phyloP scores from a whole-genome alignment of 2,797 vertebrate species.

The Platyrinchus mystaceus region DNA sequence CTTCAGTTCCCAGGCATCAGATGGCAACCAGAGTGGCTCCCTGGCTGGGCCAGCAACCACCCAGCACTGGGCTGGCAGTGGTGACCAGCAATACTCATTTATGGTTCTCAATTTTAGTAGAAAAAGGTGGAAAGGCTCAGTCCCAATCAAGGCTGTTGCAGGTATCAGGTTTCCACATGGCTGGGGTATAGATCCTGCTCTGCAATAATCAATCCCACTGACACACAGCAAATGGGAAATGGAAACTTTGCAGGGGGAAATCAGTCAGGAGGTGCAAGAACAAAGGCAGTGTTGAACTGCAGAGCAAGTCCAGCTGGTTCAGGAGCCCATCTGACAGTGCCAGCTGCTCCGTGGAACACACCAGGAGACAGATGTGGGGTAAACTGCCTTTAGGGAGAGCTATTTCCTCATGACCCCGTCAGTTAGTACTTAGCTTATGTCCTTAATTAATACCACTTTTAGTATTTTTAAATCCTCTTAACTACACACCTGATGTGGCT shows the following conservation, averaged over 20 bases:
- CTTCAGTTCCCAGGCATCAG: background rate
- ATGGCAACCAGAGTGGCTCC: background rate
- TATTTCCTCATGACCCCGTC: background rate
- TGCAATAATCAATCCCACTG: background rate
- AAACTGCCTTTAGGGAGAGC: background rate
- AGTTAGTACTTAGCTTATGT: background rate
- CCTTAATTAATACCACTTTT: background rate
- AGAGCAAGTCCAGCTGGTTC: background rate
- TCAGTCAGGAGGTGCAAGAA: background rate
- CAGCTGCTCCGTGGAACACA: background rate
- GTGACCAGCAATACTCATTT: background rate
- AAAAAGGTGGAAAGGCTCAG: accelerated
- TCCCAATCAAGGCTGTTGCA: background rate
- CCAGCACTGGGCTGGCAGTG: background rate
- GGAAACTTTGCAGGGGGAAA: background rate
- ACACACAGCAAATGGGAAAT: background rate
- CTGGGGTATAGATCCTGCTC: background rate
- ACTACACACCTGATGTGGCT: background rate
- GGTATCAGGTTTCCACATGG: background rate
- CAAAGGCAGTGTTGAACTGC: background rate
- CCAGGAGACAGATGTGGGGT: background rate
- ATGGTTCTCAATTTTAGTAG: background rate
- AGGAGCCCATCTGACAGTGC: background rate
- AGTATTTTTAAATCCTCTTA: background rate
- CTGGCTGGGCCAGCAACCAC: background rate